Percentiles rank a stretch among this genome's conserved stretches.
Conservation (phyloP, 1,140 invertebrate genomes). For the Nautilus pompilius region DNA sequence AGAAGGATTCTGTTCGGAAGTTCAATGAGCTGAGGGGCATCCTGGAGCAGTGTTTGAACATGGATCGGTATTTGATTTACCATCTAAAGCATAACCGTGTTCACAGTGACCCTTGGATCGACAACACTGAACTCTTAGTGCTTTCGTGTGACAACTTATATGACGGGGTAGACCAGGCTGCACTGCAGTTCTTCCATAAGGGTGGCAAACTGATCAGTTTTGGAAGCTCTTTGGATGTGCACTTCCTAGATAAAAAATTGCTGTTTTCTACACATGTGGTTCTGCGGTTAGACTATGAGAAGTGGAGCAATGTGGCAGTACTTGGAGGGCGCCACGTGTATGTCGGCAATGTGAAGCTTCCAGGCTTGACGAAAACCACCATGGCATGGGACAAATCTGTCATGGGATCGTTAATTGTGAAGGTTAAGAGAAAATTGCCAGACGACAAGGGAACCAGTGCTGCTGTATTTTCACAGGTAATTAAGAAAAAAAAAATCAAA, state of each 20-base stretch:
- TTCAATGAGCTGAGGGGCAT: constrained; percentile 70
- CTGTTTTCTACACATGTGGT: neutral
- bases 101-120: constrained; percentile 66
- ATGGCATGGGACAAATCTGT: neutral
- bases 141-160: constrained; percentile 70
- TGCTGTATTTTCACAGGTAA: constrained; percentile 7
- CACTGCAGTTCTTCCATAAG: constrained; percentile 70
- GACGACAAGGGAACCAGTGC: neutral
- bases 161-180: constrained; percentile 62
- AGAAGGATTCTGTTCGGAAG: constrained; percentile 66
- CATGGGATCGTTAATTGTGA: constrained; percentile 1
- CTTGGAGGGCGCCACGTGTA: neutral
- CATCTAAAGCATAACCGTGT: constrained; percentile 65
- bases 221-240: constrained; percentile 69
- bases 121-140: constrained; percentile 71
- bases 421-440: neutral
- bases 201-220: constrained; percentile 75
- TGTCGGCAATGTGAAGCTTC: neutral
- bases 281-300: neutral
- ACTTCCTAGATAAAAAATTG: constrained; percentile 65
- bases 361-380: neutral
- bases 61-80: constrained; percentile 75
- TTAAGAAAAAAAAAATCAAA: too few species aligned
- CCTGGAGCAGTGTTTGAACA: constrained; percentile 67
- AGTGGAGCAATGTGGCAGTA: neutral